Percentiles rank a stretch among this genome's conserved stretches.
Evolutionary conservation across 2,888 invertebrate species (phyloP).

Genomic region (Watsonalla binaria): DNA sequence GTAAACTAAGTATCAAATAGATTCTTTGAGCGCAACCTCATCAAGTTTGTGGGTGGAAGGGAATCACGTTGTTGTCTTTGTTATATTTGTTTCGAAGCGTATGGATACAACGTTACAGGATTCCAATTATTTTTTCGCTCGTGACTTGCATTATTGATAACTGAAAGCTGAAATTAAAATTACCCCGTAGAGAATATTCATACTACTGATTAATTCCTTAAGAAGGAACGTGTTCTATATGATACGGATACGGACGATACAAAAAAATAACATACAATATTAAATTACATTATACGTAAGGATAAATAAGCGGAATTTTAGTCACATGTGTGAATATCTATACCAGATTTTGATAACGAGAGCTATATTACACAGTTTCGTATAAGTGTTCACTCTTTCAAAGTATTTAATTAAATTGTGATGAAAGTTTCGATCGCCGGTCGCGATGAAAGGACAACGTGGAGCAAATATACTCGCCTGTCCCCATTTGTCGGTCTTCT

Average conservation of each 20-base stretch:
- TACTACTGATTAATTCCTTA: no score
- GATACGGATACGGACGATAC: no score
- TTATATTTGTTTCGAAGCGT: not conserved
- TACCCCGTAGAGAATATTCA: no score
- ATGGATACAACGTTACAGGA: not conserved
- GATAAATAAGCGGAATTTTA: no score
- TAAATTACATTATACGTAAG: no score
- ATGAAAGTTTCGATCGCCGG: not conserved
- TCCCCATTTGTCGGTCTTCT: not conserved
- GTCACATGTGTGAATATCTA: no score
- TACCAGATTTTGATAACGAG: no score
- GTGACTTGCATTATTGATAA: not conserved
- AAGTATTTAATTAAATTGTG: not conserved
- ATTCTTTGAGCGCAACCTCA: constrained; percentile 10
- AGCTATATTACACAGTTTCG: no score
- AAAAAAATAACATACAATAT: no score
- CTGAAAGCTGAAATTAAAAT: no score
- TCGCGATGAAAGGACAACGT: not conserved
- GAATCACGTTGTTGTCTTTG: not conserved
- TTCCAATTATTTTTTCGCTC: not conserved
- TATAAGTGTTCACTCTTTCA: not conserved
- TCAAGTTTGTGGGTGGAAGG: constrained; percentile 10
- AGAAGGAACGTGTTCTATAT: no score
- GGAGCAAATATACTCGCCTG: not conserved
- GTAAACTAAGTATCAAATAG: constrained; percentile 13